Evolutionary conservation across 2,113 vertebrate species (phyloP), one percentile per base, ranked within the genome.

Genomic region (Chloropsis hardwickii): DNA sequence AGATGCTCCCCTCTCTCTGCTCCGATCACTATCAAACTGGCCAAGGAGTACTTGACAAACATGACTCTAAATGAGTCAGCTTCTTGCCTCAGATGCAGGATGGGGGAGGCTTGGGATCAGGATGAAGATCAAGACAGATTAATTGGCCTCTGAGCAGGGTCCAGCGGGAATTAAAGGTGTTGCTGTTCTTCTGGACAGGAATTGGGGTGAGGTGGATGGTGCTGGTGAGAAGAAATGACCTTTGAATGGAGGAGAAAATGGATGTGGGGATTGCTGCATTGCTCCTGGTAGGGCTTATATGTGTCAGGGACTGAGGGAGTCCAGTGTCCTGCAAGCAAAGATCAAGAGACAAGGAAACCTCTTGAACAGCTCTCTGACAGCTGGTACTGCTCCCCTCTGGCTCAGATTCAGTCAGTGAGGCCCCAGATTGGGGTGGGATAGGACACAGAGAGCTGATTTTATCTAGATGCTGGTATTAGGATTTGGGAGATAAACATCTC

Each of bases 31-130:
- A 40, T 77, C 87, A 47, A 77, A 86, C 94, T 81, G 88, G 83
- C 92, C 81, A 67, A 93, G 88, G 94, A 92, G 95, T 88, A 79
- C 87, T 91, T 88, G 86, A 93, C 69, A 79, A 74, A 67, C 22
- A 18, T 29, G 89, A 78, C 91, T 94, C 90, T 84, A 80, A 81
- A 89, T 80, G 78, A 88, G 92, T 87, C 7, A 2, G 56, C 65
- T 69, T 67, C 58, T 72, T 89, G 89, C 95, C 92, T 95, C 74
- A 42, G 62, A 48, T 60, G 88, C 84, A 82, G 89, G 73, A 81
- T 69, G 62, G 57, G 88, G 72, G 72, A 83, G 65, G 73, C 67
- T 88, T 66, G 64, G 87, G 86, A 60, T 86, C 88, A 84, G 79
- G 67, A 92, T 54, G 86, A 88, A 79, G 84, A 90, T 89, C 57